Evolutionary conservation across 2,888 invertebrate species (phyloP), one percentile per base, ranked within the genome.

Genomic region (Drosophila buzzatii): DNA sequence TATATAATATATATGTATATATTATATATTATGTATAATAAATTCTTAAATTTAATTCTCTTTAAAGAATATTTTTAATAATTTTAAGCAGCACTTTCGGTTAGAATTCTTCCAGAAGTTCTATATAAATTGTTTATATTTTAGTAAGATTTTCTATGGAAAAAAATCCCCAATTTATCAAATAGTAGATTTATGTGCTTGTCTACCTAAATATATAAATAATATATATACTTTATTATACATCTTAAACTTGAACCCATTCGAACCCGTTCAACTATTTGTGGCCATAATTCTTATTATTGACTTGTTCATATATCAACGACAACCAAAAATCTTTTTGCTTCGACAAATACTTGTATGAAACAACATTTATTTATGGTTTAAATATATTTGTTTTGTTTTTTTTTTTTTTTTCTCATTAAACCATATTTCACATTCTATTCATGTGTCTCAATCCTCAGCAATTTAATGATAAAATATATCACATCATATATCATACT

Each of bases 401-500:
- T n/a, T n/a, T n/a, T n/a, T n/a, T n/a, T n/a, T n/a, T n/a, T n/a
- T n/a, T n/a, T 5, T 52, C 14, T 16, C 33, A 16, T 10, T 16
- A 16, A 16, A 37, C 14, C 20, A 37, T 53, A 20, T n/a, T 31
- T 18, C 27, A 14, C 39, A n/a, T 41, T 42, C 31, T 18, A 31
- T 16, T 39, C 27, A 10, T 23, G 23, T 56, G 10, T 31, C 9
- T 9, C 18, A 27, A 6, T 12, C 2, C 4, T 33, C 7, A 51
- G 12, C 10, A 27, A 8, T 8, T 8, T 27, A 55, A 14, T 42
- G 61, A 61, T 61, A 42, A 59, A 39, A 61, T 61, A 42, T 33
- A 42, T 37, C 52, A n/a, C 33, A 18, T 51, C 33, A 35, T 61
- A n/a, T 10, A 33, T 41, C 55, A 55, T 27, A 12, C 18, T 55